Evolutionary conservation across 2,888 invertebrate species (phyloP).

Genomic region (Pheosia tremula): DNA sequence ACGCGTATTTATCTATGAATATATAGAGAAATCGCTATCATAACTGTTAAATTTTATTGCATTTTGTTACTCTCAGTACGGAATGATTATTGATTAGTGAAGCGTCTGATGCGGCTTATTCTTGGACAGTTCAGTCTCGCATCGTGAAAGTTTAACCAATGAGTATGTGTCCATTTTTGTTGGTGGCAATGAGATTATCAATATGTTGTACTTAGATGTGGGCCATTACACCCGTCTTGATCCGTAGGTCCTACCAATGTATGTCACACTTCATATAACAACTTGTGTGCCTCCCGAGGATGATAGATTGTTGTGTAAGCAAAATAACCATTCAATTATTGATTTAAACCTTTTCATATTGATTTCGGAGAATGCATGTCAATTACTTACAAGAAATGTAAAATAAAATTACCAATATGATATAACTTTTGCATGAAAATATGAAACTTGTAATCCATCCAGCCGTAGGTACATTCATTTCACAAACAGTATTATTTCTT

Average conservation of each 20-base stretch:
- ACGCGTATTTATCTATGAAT: constrained; percentile 82
- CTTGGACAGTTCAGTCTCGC: constrained; percentile 48
- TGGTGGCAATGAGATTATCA: constrained; percentile 57
- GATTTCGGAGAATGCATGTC: constrained; percentile 58
- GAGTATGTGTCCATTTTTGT: constrained; percentile 55
- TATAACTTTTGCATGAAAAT: constrained; percentile 40
- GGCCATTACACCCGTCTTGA: constrained; percentile 50
- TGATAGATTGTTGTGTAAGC: constrained; percentile 64
- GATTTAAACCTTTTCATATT: constrained; percentile 36
- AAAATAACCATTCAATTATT: constrained; percentile 49
- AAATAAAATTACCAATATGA: constrained; percentile 39
- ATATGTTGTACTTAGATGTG: constrained; percentile 62
- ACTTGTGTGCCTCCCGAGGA: constrained; percentile 50
- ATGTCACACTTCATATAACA: constrained; percentile 46
- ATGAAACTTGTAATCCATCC: constrained; percentile 47
- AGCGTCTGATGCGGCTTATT: constrained; percentile 44
- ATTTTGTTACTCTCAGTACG: constrained; percentile 78
- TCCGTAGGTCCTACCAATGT: constrained; percentile 49
- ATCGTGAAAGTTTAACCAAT: constrained; percentile 43
- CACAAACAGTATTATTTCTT: constrained; percentile 66
- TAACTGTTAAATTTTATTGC: constrained; percentile 83
- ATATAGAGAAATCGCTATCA: constrained; percentile 82
- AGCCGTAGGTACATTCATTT: constrained; percentile 48
- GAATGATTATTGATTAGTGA: constrained; percentile 51
- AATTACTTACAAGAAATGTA: constrained; percentile 67